Evolutionary conservation across 2,888 invertebrate genomes (phyloP).

Genomic region (Odiellus spinosus): DNA sequence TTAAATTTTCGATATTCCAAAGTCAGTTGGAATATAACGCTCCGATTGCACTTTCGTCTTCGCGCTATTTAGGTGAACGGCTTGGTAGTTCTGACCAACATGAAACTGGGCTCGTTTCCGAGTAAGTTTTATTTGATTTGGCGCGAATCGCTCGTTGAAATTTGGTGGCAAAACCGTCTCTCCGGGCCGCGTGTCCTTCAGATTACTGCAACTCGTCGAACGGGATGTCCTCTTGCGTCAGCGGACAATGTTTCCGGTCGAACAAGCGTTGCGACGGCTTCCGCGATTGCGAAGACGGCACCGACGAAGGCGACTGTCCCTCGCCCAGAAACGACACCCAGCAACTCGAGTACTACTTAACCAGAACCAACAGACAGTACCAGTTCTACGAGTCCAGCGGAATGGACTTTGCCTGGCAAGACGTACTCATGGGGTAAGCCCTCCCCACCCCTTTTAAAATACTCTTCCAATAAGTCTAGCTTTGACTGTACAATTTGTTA

Average conservation of each 20-base stretch:
- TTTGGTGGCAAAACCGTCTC: slow-evolving; percentile 2
- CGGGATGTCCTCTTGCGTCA: slow-evolving; percentile 7
- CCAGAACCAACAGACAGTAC: slow-evolving; percentile 22
- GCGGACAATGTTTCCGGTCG: slow-evolving; percentile 14
- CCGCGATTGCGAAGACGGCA: slow-evolving; percentile 31
- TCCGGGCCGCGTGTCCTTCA: no score
- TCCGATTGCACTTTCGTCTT: no score
- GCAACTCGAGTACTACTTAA: slow-evolving; percentile 24
- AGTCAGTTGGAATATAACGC: no score
- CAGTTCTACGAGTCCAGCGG: slow-evolving; percentile 31
- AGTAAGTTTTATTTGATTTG: slow-evolving; percentile 8
- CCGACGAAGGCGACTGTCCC: slow-evolving; percentile 33
- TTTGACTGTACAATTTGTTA: no score
- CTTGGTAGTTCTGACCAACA: slow-evolving; percentile 33
- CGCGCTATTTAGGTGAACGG: slow-evolving; percentile 28
- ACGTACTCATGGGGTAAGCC: slow-evolving; percentile 17
- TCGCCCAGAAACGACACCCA: slow-evolving; percentile 11
- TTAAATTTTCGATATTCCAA: no score
- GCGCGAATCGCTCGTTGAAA: not conserved
- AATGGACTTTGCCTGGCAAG: slow-evolving; percentile 31
- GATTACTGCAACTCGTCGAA: slow-evolving; percentile 8
- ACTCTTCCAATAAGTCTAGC: no score
- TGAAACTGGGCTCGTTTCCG: slow-evolving; percentile 22
- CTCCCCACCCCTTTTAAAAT: no score
- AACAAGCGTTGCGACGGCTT: slow-evolving; percentile 32